Percentiles rank a stretch among this genome's conserved stretches.
Evolutionary conservation across 2,113 vertebrate species (phyloP).

Genomic region (Platysteira castanea): DNA sequence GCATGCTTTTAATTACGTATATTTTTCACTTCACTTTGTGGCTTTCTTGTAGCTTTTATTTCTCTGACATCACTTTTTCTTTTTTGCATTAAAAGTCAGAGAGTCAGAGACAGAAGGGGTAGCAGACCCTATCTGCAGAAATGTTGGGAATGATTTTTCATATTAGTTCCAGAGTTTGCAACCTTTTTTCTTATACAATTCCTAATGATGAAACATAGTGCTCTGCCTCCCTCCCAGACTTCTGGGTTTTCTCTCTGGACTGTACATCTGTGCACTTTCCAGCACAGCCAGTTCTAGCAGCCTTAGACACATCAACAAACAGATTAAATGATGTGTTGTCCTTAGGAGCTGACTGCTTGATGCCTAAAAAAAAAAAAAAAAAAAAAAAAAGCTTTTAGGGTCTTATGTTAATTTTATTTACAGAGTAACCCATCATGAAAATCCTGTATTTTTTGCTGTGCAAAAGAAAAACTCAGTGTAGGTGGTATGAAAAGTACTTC

Average conservation of each 20-base stretch:
- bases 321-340: neutral
- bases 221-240: neutral
- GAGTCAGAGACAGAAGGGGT: neutral
- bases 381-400: neutral
- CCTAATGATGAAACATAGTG: neutral
- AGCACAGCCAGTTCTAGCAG: neutral
- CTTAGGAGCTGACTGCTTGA: neutral
- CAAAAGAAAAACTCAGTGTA: neutral
- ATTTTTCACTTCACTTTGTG: neutral
- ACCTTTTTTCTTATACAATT: neutral
- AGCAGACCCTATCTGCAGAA: neutral
- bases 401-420: neutral
- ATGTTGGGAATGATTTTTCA: neutral
- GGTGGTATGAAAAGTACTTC: neutral
- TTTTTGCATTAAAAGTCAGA: neutral
- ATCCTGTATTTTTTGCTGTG: neutral
- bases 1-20: constrained; percentile 17
- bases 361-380: neutral
- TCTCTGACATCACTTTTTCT: constrained; percentile 12
- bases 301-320: neutral
- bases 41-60: constrained; percentile 21
- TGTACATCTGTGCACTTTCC: neutral
- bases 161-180: neutral
- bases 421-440: neutral
- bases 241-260: neutral